Evolutionary conservation across 2,888 invertebrate genomes (phyloP).

Genomic region (Thymelicus lineola): DNA sequence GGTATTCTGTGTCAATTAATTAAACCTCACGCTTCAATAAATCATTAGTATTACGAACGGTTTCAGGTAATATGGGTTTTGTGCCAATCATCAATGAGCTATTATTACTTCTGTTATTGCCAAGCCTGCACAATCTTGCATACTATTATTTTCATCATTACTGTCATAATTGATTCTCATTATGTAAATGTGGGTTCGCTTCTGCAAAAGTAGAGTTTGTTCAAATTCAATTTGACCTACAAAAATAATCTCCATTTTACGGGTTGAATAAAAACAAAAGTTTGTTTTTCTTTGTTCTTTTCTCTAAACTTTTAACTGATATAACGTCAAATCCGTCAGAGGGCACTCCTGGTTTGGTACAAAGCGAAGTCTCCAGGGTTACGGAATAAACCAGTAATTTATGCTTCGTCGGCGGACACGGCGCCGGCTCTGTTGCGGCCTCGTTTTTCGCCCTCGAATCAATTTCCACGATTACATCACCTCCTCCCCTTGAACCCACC

Average conservation of each 20-base stretch:
- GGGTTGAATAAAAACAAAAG: constrained; percentile 12
- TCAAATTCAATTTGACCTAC: constrained; percentile 4
- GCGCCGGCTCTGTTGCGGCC: constrained; percentile 74
- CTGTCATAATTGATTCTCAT: constrained; percentile 2
- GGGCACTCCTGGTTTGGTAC: constrained; percentile 1
- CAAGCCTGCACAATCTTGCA: background rate
- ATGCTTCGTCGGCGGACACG: constrained; percentile 65
- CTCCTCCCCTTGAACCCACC: constrained; percentile 45
- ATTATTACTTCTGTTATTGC: constrained; percentile 20
- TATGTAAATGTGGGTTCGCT: background rate
- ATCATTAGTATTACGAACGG: constrained; percentile 27
- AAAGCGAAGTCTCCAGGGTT: constrained; percentile 46
- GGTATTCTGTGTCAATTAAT: constrained; percentile 25
- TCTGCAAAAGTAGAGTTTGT: background rate
- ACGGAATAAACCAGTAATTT: constrained; percentile 75
- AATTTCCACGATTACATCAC: constrained; percentile 80
- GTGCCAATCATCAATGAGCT: constrained; percentile 10
- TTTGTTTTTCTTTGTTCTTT: constrained; percentile 13
- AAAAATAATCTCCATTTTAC: constrained; percentile 8
- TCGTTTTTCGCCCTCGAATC: constrained; percentile 79
- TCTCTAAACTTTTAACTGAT: background rate
- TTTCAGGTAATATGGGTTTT: constrained; percentile 17
- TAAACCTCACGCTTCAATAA: constrained; percentile 33
- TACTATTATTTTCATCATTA: background rate
- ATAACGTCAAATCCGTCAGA: constrained; percentile 27